Percentiles rank a stretch among this genome's conserved stretches.
These are phyloP conservation scores for Caenorhabditis sp. DNA, from an alignment of 2,888 invertebrate species.

Conservation along the genomic window DNA sequence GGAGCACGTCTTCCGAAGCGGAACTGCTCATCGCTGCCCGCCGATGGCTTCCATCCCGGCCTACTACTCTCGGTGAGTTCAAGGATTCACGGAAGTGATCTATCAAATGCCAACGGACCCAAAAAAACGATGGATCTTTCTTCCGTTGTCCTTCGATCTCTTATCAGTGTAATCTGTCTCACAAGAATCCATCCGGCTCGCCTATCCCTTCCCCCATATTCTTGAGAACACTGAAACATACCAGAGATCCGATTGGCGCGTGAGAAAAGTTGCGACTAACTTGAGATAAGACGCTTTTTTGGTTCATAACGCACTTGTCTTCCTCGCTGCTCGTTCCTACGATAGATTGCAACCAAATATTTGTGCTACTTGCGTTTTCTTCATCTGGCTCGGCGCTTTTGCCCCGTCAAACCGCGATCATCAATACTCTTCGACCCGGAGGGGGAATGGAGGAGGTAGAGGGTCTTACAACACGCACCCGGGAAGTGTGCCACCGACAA, in stretches of 20 bases:
- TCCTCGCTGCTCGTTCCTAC: constrained; percentile 37
- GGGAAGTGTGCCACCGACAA: constrained; percentile 40
- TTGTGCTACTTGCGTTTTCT: constrained; percentile 49
- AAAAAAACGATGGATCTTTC: constrained; percentile 10
- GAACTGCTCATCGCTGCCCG: constrained; percentile 68
- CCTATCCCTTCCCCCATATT: constrained; percentile 29
- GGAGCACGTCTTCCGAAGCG: constrained; percentile 68
- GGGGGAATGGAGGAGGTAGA: background rate
- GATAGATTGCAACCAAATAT: constrained; percentile 59
- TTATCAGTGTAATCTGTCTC: constrained; percentile 52
- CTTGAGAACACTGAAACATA: constrained; percentile 45
- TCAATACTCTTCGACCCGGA: constrained; percentile 59
- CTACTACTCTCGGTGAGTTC: constrained; percentile 51
- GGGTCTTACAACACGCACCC: constrained; percentile 56
- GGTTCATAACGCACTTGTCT: constrained; percentile 13
- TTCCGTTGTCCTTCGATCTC: constrained; percentile 47
- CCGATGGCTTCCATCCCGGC: constrained; percentile 64
- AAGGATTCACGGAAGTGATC: background rate
- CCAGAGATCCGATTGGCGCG: constrained; percentile 46
- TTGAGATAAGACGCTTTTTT: constrained; percentile 35
- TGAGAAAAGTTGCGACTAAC: constrained; percentile 24
- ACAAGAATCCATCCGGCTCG: background rate
- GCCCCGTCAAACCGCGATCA: constrained; percentile 52
- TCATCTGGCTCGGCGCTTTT: constrained; percentile 29
- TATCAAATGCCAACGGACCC: background rate